Percentiles rank a stretch among this genome's conserved stretches.
phyloP scores from a whole-genome alignment of 2,797 vertebrate genomes.

The Alauda arvensis region DNA sequence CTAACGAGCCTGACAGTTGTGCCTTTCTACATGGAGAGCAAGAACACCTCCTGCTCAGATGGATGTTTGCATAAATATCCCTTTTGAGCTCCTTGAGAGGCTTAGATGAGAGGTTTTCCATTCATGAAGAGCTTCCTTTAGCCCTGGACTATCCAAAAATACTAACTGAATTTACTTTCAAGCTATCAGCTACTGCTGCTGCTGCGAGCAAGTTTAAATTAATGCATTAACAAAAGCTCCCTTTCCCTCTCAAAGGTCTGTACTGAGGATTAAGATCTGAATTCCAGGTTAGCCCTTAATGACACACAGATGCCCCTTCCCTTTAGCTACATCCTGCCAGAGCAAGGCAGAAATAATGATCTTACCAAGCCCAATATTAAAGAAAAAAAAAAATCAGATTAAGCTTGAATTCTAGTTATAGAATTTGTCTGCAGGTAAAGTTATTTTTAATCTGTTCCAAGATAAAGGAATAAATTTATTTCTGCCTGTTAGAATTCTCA shows the following conservation, averaged over 20 bases:
- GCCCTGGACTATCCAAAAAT: constrained; percentile 22
- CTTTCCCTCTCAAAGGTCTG: constrained; percentile 14
- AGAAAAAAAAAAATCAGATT: background rate
- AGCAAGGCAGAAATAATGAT: background rate
- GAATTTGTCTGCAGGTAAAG: constrained; percentile 7
- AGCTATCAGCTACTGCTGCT: constrained; percentile 9
- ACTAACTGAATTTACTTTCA: constrained; percentile 9
- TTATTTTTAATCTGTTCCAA: constrained; percentile 11
- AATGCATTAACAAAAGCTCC: constrained; percentile 28
- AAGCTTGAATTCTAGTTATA: background rate
- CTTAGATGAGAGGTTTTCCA: background rate
- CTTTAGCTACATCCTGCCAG: background rate
- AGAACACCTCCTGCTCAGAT: background rate
- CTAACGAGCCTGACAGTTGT: background rate
- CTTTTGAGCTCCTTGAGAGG: background rate
- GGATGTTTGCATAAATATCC: background rate
- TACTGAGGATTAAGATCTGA: constrained; percentile 19
- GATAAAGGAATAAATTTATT: constrained; percentile 39
- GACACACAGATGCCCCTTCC: background rate
- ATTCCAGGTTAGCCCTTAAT: constrained; percentile 42
- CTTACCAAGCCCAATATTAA: background rate
- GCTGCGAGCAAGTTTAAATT: constrained; percentile 9
- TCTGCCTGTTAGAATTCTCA: constrained; percentile 47
- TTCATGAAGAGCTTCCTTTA: background rate
- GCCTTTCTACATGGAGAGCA: background rate